phyloP scores from a whole-genome alignment of 2,888 invertebrate genomes.

The Pristionchus exspectatus region DNA sequence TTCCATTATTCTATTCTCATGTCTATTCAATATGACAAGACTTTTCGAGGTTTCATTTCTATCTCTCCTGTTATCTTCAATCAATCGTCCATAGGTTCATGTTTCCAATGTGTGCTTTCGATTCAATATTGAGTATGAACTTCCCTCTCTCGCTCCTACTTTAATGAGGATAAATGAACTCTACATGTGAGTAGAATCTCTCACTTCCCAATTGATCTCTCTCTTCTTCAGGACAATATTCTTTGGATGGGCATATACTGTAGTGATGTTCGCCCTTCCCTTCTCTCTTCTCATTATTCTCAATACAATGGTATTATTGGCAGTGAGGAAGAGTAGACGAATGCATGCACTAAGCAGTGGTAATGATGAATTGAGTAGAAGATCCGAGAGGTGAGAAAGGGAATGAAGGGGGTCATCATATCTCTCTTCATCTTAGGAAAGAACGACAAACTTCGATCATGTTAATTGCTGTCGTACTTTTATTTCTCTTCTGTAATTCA shows the following conservation, averaged over 20 bases:
- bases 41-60: conserved; percentile 69
- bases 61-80: not conserved
- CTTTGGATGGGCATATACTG: conserved; percentile 74
- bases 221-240: conserved; percentile 64
- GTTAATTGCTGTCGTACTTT: conserved; percentile 74
- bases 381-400: conserved; percentile 47
- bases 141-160: conserved; percentile 70
- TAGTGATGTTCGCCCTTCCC: conserved; percentile 75
- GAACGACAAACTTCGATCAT: conserved; percentile 76
- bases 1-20: conserved; percentile 67
- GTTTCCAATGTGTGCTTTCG: conserved; percentile 74
- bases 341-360: conserved; percentile 59
- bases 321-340: conserved; percentile 68
- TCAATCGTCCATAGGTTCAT: conserved; percentile 61
- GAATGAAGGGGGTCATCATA: not conserved
- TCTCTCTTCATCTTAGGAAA: conserved; percentile 35
- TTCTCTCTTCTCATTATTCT: conserved; percentile 76
- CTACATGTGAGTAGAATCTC: conserved; percentile 58
- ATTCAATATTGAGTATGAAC: conserved; percentile 70
- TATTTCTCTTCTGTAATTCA: conserved; percentile 74
- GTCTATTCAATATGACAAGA: conserved; percentile 72
- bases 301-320: conserved; percentile 76
- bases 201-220: not conserved
- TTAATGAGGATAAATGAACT: conserved; percentile 61
- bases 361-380: conserved; percentile 48